phyloP scores from a whole-genome alignment of 2,888 invertebrate species.

The Amphipoea lucens region DNA sequence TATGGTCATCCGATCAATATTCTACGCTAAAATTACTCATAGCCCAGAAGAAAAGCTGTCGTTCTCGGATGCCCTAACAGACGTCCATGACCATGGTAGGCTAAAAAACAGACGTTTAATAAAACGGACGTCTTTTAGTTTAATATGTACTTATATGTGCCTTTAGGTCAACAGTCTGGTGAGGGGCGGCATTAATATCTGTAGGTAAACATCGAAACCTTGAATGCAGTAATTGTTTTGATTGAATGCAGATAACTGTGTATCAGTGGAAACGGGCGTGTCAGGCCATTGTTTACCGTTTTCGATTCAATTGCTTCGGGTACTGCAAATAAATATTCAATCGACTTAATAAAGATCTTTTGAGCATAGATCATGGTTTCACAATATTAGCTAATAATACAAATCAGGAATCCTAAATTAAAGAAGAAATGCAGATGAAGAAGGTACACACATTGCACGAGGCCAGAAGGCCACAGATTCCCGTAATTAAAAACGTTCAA shows the following conservation, averaged over 20 bases:
- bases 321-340: conserved; percentile 16
- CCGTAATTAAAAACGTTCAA: too few species aligned
- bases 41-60: background rate
- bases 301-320: conserved; percentile 26
- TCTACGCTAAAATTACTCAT: background rate
- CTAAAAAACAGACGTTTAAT: background rate
- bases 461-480: too few species aligned
- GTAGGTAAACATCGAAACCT: conserved; percentile 44
- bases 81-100: background rate
- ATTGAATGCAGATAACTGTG: conserved; percentile 54
- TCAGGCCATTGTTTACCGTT: conserved; percentile 46
- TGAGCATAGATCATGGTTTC: background rate
- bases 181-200: conserved; percentile 30
- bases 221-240: conserved; percentile 45
- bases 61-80: background rate
- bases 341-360: background rate
- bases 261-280: conserved; percentile 37
- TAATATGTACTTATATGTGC: background rate
- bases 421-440: background rate
- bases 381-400: background rate
- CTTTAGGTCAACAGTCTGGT: conserved; percentile 11
- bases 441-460: background rate
- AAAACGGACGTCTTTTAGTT: background rate
- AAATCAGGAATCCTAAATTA: background rate
- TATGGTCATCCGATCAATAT: background rate